These are phyloP conservation scores for Dermatemys mawii DNA, from an alignment of 2,113 vertebrate genomes.

Conservation along the genomic window DNA sequence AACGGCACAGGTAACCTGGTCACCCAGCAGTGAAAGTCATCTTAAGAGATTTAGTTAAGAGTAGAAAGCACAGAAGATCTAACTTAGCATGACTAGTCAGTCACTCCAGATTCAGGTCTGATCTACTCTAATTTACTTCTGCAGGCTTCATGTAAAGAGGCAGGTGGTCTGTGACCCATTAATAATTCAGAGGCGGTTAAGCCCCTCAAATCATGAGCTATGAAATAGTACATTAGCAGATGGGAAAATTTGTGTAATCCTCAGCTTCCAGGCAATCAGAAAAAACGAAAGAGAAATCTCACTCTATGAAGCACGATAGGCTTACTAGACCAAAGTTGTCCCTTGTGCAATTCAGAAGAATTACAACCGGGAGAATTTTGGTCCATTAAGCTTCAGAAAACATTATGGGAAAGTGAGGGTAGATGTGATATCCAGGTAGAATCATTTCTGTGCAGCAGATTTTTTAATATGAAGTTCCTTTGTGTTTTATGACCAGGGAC, in stretches of 20 bases:
- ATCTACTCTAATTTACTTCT: constrained; percentile 23
- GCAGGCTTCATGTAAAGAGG: constrained; percentile 44
- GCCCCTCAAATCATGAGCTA: constrained; percentile 33
- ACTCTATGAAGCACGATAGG: background rate
- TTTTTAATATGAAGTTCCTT: background rate
- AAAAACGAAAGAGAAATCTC: constrained; percentile 26
- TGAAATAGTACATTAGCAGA: constrained; percentile 54
- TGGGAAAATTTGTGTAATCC: constrained; percentile 42
- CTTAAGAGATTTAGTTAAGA: background rate
- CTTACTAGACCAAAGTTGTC: constrained; percentile 2
- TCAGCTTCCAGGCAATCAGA: background rate
- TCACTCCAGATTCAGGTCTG: constrained; percentile 12
- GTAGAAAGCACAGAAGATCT: background rate
- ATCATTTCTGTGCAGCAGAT: background rate
- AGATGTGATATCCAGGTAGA: background rate
- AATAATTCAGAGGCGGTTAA: constrained; percentile 53
- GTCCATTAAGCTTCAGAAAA: background rate
- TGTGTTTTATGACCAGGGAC: background rate
- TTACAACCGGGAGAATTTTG: background rate
- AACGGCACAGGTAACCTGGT: background rate
- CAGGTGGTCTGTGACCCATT: constrained; percentile 50
- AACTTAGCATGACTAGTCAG: background rate
- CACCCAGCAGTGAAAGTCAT: background rate
- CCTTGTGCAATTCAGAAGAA: background rate
- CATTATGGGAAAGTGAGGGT: background rate